A percentile compares a stretch with the other conserved stretches of the same genome.
phyloP scores from a whole-genome alignment of 2,888 invertebrate species.

The Euzetes globulus region DNA sequence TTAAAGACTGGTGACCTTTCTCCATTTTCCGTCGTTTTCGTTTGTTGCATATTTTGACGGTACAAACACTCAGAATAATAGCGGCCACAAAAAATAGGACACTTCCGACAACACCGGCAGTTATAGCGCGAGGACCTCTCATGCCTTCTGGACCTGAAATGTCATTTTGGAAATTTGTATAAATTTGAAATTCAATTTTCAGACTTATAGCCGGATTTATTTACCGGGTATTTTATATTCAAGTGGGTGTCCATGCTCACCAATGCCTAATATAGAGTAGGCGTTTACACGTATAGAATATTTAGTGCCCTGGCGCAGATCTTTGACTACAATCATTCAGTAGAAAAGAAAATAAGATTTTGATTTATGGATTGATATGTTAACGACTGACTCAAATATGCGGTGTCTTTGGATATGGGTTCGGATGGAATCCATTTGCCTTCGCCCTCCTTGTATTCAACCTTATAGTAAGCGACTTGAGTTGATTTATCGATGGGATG shows the following conservation, averaged over 20 bases:
- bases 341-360: background rate
- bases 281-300: conserved; percentile 70
- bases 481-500: conserved; percentile 59
- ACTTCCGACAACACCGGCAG: conserved; percentile 92
- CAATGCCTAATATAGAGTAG: conserved; percentile 74
- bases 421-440: conserved; percentile 39
- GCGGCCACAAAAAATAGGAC: conserved; percentile 95
- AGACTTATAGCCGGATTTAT: too few relatives aligned
- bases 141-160: conserved; percentile 11
- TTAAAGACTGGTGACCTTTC: conserved; percentile 61
- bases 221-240: conserved; percentile 52
- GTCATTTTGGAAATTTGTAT: background rate
- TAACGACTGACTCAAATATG: conserved; percentile 64
- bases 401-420: conserved; percentile 59
- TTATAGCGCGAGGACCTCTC: conserved; percentile 53
- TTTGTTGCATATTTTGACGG: conserved; percentile 96
- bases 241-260: conserved; percentile 70
- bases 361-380: background rate
- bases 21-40: conserved; percentile 93
- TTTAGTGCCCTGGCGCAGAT: conserved; percentile 41
- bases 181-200: background rate
- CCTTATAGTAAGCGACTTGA: conserved; percentile 72
- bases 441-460: conserved; percentile 76
- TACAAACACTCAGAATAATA: conserved; percentile 92
- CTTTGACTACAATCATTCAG: too few relatives aligned